A percentile compares a stretch with the other conserved stretches of the same genome.
These are phyloP conservation scores for Anthopleura sola DNA, from an alignment of 64 coral and sea anemone genomes.

Conservation along the genomic window DNA sequence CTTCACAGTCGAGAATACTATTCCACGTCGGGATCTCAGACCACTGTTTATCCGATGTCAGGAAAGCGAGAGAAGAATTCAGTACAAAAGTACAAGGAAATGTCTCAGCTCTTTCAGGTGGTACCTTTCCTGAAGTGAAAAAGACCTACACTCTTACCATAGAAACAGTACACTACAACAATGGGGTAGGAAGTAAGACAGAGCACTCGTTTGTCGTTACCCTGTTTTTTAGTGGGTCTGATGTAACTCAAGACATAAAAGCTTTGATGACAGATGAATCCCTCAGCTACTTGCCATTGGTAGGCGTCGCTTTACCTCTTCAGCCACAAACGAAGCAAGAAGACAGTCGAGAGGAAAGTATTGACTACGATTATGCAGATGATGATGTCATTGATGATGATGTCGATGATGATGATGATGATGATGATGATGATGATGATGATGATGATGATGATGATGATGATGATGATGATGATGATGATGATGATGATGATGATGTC, in stretches of 20 bases:
- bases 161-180: constrained; percentile 15
- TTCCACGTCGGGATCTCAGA: constrained; percentile 51
- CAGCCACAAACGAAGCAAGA: background rate
- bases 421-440: too few relatives aligned
- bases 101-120: background rate
- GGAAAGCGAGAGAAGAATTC: constrained; percentile 55
- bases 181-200: background rate
- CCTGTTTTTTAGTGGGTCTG: constrained; percentile 34
- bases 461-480: too few relatives aligned
- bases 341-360: background rate
- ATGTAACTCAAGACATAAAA: constrained; percentile 29
- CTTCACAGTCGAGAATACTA: constrained; percentile 21
- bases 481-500: background rate
- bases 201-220: constrained; percentile 56
- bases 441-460: too few relatives aligned
- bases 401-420: too few relatives aligned
- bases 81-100: background rate
- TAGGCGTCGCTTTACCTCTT: constrained; percentile 54
- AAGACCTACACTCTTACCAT: constrained; percentile 54
- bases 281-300: constrained; percentile 67
- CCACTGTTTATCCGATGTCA: background rate
- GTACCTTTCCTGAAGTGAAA: constrained; percentile 4
- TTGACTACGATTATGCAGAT: background rate
- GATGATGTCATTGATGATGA: background rate
- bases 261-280: constrained; percentile 47